Base-by-base conservation (phyloP, 2,797 vertebrate species). In the Channallabes apus region DNA sequence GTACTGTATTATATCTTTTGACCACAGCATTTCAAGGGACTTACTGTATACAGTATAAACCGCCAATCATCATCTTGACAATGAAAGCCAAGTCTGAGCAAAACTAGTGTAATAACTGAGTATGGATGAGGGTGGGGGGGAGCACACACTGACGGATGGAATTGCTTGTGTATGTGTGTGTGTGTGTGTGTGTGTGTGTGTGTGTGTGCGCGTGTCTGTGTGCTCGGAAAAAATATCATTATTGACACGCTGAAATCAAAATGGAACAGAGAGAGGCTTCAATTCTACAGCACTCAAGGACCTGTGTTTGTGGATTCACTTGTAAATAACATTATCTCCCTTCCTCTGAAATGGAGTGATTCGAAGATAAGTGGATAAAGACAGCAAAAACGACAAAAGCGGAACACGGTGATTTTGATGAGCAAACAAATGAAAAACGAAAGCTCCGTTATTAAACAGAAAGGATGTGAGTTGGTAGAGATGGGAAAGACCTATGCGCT, bases 81-180 rank as follows among this genome's bases (percentile, higher is more conserved):
- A 86, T 85, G 87, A 87, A 87, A 87, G 86, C 86, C 51, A n/a
- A n/a, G n/a, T 85, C 86, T 85, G 82, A 84, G 82, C 82, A 87
- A 88, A 83, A 90, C 87, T 85, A 86, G 72, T 32, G 67, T 90
- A 90, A 90, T 87, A 85, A 90, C 72, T 86, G 27, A 69, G 73
- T 62, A 72, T 38, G 58, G 82, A 65, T 82, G 76, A 27, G 58
- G 82, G 77, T 58, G 22, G 20, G 56, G 56, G 32, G 80, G 85
- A 68, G 76, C 77, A 81, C 81, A 80, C 65, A 78, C 51, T 87
- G 82, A 82, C 85, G 86, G 75, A 86, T 89, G 85, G 41, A 83
- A 69, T 79, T 67, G 59, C 81, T 71, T 80, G 51, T 80, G 59
- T 71, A 65, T 86, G 80, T 72, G 84, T 84, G 62, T 87, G 68